A percentile compares a stretch with the other conserved stretches of the same genome.
phyloP scores from a whole-genome alignment of 2,888 invertebrate species.

The Biston betularia region DNA sequence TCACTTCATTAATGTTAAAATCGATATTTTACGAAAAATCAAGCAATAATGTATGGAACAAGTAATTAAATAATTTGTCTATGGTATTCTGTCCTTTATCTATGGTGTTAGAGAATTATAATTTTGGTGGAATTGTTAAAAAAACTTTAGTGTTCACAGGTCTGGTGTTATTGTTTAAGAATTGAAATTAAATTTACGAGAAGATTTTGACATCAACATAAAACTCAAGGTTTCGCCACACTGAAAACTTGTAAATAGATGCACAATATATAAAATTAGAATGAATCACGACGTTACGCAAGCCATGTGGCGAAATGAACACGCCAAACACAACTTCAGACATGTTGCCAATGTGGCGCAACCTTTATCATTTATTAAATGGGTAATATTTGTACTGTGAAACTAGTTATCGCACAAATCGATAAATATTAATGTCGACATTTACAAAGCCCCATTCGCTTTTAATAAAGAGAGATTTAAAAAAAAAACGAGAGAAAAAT shows the following conservation, averaged over 20 bases:
- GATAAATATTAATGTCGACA: constrained; percentile 11
- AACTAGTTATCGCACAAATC: constrained; percentile 39
- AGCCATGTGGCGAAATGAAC: neutral
- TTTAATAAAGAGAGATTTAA: constrained; percentile 6
- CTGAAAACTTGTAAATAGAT: neutral
- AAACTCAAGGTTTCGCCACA: neutral
- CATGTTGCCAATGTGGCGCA: neutral
- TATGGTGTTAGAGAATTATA: constrained; percentile 36
- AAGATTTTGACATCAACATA: constrained; percentile 1
- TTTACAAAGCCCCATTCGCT: constrained; percentile 27
- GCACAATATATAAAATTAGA: neutral
- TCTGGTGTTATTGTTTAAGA: constrained; percentile 29
- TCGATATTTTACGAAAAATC: constrained; percentile 29
- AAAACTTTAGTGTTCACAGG: constrained; percentile 20
- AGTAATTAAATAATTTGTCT: constrained; percentile 32
- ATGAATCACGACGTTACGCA: neutral
- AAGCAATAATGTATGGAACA: constrained; percentile 42
- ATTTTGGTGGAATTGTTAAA: constrained; percentile 15
- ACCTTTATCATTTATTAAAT: constrained; percentile 15
- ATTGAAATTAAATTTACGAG: constrained; percentile 9
- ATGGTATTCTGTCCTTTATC: constrained; percentile 37
- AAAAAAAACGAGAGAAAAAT: neutral
- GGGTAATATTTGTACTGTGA: constrained; percentile 30
- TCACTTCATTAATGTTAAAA: neutral
- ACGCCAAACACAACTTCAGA: neutral